Percentiles rank a stretch among this genome's conserved stretches.
phyloP scores from a whole-genome alignment of 2,113 vertebrate genomes.

The Hypomesus transpacificus region DNA sequence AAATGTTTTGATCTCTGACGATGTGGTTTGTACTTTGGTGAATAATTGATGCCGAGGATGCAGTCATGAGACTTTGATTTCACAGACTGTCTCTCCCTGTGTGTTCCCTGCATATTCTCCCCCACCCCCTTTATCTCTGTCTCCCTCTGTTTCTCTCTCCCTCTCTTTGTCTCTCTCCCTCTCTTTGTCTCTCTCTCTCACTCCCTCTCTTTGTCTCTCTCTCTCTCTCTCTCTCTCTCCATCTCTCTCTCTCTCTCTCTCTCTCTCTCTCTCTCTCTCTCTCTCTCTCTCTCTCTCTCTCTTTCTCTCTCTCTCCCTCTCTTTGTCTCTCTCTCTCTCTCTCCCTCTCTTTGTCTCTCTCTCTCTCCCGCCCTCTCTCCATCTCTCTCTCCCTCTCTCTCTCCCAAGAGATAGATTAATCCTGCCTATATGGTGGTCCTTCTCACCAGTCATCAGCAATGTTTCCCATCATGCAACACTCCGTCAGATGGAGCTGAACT shows the following conservation, averaged over 20 bases:
- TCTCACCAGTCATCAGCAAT: conserved; percentile 8
- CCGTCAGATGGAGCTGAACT: conserved; percentile 22
- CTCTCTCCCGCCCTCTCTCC: no score
- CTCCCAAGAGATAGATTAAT: no score
- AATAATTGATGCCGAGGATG: conserved; percentile 41
- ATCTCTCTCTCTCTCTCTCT: neutral
- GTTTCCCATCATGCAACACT: conserved; percentile 22
- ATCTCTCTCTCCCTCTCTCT: no score
- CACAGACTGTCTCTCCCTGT: neutral
- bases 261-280: neutral
- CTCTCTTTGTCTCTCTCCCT: neutral
- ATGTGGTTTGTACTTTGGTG: conserved; percentile 26
- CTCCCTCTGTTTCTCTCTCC: neutral
- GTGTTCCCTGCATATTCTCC: neutral
- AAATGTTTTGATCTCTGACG: conserved; percentile 45
- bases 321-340: no score
- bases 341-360: no score
- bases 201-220: neutral
- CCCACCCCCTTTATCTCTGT: neutral
- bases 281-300: neutral
- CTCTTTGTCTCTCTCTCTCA: neutral
- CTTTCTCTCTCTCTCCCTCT: neutral
- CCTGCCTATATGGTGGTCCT: no score
- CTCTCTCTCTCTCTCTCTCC: neutral
- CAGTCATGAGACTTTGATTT: conserved; percentile 14